phyloP scores from a whole-genome alignment of 2,113 vertebrate genomes.

The Ranitomeya variabilis region DNA sequence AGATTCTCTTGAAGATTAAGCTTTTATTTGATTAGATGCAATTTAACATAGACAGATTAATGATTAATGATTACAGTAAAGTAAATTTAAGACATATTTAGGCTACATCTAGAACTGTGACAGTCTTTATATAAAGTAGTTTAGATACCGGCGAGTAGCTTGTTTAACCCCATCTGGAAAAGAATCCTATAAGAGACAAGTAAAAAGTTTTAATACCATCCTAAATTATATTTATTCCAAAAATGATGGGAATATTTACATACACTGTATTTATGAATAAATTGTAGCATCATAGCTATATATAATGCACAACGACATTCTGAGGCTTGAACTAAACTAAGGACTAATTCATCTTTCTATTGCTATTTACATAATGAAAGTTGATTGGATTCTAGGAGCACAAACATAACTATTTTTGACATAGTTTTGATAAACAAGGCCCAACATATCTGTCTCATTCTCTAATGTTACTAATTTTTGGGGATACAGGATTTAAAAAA shows the following conservation, averaged over 20 bases:
- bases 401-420: no score
- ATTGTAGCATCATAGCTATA: neutral
- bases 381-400: no score
- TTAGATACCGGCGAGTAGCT: neutral
- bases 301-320: neutral
- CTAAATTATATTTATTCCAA: neutral
- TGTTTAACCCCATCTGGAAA: conserved; percentile 5
- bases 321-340: neutral
- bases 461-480: no score
- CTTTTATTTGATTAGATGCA: neutral
- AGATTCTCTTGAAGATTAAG: neutral
- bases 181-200: neutral
- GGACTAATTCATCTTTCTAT: neutral
- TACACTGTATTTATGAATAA: no score
- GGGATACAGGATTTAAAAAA: no score
- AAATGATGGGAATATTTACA: neutral
- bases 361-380: neutral
- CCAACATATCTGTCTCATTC: no score
- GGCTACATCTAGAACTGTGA: neutral
- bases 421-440: no score
- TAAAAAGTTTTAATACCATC: neutral
- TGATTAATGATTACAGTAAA: neutral
- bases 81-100: neutral
- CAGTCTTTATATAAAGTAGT: neutral
- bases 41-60: neutral